A percentile compares a stretch with the other conserved stretches of the same genome.
Conservation (phyloP, 2,797 vertebrate species). For the Pristis pectinata region DNA sequence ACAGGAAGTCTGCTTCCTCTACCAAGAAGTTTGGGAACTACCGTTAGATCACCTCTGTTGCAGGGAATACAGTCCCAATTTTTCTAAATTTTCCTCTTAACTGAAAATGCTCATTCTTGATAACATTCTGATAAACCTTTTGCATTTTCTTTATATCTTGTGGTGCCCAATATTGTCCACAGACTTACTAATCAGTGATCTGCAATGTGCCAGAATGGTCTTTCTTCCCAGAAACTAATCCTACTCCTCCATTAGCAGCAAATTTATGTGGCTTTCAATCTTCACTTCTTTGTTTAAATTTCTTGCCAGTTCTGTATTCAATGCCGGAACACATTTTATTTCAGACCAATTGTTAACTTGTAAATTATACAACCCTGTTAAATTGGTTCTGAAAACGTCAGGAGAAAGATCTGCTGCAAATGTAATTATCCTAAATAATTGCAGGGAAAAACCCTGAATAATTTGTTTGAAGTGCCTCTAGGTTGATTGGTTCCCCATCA, state of each 20-base stretch:
- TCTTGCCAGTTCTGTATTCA: not conserved
- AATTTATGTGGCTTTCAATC: not conserved
- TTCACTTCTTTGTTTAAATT: not conserved
- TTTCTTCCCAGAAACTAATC: not conserved
- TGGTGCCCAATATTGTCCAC: too few relatives aligned
- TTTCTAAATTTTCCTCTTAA: not conserved
- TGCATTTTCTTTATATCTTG: too few relatives aligned
- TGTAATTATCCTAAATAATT: not conserved
- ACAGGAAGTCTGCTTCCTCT: not conserved
- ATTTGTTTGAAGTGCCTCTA: not conserved
- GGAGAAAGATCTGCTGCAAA: not conserved
- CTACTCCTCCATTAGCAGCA: not conserved
- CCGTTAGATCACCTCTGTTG: not conserved
- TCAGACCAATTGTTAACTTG: not conserved
- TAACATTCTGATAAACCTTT: not conserved
- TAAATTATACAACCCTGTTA: not conserved
- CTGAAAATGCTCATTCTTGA: not conserved
- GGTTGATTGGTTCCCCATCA: not conserved
- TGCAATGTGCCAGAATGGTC: too few relatives aligned
- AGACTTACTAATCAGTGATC: too few relatives aligned
- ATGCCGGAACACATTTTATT: not conserved
- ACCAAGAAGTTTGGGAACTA: not conserved
- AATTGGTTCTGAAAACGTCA: not conserved
- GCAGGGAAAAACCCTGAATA: not conserved
- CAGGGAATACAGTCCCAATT: not conserved